Percentiles rank a stretch among this genome's conserved stretches.
phyloP scores from a whole-genome alignment of 2,888 invertebrate genomes.

The Tenthredo mesomela region DNA sequence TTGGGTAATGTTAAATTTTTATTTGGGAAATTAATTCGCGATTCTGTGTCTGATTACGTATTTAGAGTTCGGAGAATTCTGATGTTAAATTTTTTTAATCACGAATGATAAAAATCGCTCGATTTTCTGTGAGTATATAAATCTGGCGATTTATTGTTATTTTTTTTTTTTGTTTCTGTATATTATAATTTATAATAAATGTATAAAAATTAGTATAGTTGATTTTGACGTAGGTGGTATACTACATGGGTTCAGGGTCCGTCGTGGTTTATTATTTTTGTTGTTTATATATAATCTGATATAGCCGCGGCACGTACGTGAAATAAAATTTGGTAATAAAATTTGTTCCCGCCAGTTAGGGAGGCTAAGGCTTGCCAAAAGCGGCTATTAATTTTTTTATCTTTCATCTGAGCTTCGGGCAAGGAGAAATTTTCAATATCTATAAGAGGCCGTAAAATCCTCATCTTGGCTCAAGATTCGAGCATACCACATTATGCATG shows the following conservation, averaged over 20 bases:
- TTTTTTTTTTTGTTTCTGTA: neutral
- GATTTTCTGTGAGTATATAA: too few species aligned
- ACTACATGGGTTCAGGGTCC: neutral
- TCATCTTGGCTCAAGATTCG: conserved; percentile 50
- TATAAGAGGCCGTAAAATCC: conserved; percentile 63
- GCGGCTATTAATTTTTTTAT: conserved; percentile 77
- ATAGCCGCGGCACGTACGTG: conserved; percentile 55
- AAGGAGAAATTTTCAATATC: conserved; percentile 67
- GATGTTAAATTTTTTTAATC: neutral
- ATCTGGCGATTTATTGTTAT: neutral
- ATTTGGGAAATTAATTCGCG: conserved; percentile 23
- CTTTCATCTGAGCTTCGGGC: conserved; percentile 70
- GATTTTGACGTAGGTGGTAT: conserved; percentile 28
- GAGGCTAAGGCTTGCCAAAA: conserved; percentile 70
- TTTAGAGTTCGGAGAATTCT: neutral
- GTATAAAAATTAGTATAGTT: neutral
- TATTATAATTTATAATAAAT: neutral
- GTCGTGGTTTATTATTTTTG: conserved; percentile 23
- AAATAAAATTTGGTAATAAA: conserved; percentile 76
- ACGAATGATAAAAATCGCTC: neutral
- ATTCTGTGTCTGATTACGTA: neutral
- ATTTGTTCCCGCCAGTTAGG: conserved; percentile 76
- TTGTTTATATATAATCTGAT: conserved; percentile 20
- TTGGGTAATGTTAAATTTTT: neutral
- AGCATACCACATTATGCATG: conserved; percentile 60